phyloP scores from a whole-genome alignment of 2,113 vertebrate genomes.

The Cygnus atratus region DNA sequence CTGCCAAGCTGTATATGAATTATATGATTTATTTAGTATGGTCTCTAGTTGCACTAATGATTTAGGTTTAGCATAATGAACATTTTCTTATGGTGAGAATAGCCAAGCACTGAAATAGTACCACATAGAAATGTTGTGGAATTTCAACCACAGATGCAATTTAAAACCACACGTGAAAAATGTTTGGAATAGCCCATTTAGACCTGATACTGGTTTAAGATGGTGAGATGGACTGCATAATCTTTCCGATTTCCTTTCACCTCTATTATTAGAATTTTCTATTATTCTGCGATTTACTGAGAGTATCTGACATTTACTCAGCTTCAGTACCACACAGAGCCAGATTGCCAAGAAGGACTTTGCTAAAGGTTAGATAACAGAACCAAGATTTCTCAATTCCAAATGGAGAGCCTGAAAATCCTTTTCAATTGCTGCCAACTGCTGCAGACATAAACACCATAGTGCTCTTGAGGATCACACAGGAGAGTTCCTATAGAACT shows the following conservation, averaged over 20 bases:
- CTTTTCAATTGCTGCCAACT: background rate
- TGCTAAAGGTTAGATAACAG: background rate
- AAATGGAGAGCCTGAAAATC: background rate
- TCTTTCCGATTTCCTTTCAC: background rate
- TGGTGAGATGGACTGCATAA: background rate
- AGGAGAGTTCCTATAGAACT: background rate
- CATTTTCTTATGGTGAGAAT: background rate
- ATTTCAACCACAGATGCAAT: background rate
- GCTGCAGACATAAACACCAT: background rate
- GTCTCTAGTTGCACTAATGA: background rate
- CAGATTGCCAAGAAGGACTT: background rate
- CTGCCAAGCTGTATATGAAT: background rate
- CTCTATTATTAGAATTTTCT: background rate
- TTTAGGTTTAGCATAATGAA: background rate
- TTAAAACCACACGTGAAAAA: background rate
- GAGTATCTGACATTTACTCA: slow-evolving; percentile 2
- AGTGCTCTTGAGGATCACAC: background rate
- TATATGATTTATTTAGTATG: background rate
- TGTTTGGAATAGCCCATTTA: background rate
- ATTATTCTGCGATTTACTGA: background rate
- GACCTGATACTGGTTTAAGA: background rate
- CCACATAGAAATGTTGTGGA: background rate
- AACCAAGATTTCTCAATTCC: background rate
- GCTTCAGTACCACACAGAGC: background rate
- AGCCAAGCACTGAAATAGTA: background rate